These are phyloP conservation scores for Neosilurus mollespiculum DNA, from an alignment of 2,797 vertebrate genomes.

Conservation along the genomic window DNA sequence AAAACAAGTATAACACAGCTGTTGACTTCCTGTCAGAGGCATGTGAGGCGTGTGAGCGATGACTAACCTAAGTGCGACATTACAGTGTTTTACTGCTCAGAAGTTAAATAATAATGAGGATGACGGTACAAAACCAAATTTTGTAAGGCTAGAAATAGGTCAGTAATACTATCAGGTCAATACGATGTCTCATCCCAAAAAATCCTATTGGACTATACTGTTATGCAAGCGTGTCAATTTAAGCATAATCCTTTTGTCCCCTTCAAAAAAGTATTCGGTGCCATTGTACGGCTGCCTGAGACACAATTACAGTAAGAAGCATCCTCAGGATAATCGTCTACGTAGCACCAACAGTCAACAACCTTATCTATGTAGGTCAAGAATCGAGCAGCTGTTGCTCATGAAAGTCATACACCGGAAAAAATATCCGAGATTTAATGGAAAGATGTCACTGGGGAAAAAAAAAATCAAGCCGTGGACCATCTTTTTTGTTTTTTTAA, in stretches of 20 bases:
- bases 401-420: not conserved
- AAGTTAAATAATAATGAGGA: not conserved
- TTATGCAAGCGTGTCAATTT: constrained; percentile 1
- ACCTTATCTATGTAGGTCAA: constrained; percentile 26
- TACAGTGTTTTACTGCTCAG: constrained; percentile 18
- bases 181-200: not conserved
- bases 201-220: not conserved
- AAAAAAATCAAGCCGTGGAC: not conserved
- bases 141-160: constrained; percentile 1
- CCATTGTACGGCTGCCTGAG: constrained; percentile 10
- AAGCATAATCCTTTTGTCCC: constrained; percentile 6
- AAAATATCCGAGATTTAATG: not conserved
- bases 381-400: not conserved
- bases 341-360: constrained; percentile 1
- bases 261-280: not conserved
- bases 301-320: constrained; percentile 11
- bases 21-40: constrained; percentile 24
- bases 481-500: not conserved
- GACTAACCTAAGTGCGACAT: constrained; percentile 13
- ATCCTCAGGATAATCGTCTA: constrained; percentile 1
- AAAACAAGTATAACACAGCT: not conserved
- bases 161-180: constrained; percentile 9
- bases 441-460: too few relatives aligned
- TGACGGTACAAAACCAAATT: not conserved
- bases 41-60: not conserved